Evolutionary conservation across 2,888 invertebrate species (phyloP).

Genomic region (Allophyes oxyacanthae): DNA sequence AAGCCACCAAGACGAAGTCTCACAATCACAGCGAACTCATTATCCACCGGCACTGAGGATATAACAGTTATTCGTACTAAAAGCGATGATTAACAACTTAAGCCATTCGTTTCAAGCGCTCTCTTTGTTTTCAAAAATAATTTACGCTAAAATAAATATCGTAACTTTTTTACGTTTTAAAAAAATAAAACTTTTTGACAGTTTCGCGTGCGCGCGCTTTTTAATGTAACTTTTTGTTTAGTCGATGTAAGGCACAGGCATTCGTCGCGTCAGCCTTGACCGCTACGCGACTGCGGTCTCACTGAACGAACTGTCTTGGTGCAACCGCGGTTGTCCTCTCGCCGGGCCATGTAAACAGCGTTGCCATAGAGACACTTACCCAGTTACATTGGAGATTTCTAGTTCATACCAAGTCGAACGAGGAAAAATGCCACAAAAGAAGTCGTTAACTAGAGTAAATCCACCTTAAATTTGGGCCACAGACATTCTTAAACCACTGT

Average conservation of each 20-base stretch:
- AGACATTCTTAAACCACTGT: no score
- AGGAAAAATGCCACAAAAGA: slow-evolving; percentile 19
- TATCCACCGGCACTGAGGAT: slow-evolving; percentile 82
- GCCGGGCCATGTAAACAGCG: slow-evolving; percentile 74
- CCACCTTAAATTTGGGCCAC: no score
- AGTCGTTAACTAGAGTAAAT: not conserved
- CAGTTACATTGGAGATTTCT: slow-evolving; percentile 60
- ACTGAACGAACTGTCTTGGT: slow-evolving; percentile 77
- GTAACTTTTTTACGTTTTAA: slow-evolving; percentile 38
- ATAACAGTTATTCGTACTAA: slow-evolving; percentile 84
- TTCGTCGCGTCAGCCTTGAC: slow-evolving; percentile 81
- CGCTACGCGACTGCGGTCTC: slow-evolving; percentile 82
- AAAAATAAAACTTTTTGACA: slow-evolving; percentile 71
- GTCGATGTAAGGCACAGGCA: slow-evolving; percentile 65
- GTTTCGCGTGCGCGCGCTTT: slow-evolving; percentile 83
- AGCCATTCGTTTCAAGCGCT: slow-evolving; percentile 38
- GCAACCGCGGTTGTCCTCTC: slow-evolving; percentile 73
- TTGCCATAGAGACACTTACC: slow-evolving; percentile 56
- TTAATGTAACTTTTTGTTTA: slow-evolving; percentile 68
- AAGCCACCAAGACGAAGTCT: slow-evolving; percentile 77
- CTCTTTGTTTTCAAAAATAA: slow-evolving; percentile 33
- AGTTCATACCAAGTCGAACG: slow-evolving; percentile 44
- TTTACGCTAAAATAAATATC: slow-evolving; percentile 48
- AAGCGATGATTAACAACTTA: slow-evolving; percentile 72
- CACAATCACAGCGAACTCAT: slow-evolving; percentile 86